Conservation (phyloP, 2,888 invertebrate genomes). For the Brenthis daphne region DNA sequence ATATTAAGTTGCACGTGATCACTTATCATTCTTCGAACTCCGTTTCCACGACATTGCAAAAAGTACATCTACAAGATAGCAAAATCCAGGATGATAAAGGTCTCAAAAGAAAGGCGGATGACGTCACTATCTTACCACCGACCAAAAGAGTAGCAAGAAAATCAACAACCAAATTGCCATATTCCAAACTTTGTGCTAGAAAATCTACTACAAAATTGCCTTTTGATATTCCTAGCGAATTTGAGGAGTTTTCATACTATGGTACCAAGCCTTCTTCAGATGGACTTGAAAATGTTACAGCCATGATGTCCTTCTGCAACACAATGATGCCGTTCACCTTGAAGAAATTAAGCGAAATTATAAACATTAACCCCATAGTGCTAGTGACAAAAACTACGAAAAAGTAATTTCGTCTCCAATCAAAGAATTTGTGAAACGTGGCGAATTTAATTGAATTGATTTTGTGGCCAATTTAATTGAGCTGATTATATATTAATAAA, state of each 20-base stretch:
- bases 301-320: conserved; percentile 80
- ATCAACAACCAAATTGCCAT: conserved; percentile 75
- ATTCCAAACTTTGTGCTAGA: conserved; percentile 44
- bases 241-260: conserved; percentile 73
- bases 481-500: not conserved
- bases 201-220: conserved; percentile 68
- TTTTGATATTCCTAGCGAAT: conserved; percentile 45
- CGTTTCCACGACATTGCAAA: conserved; percentile 43
- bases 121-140: conserved; percentile 13
- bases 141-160: conserved; percentile 62
- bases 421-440: not conserved
- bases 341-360: conserved; percentile 58
- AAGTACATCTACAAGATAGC: not conserved
- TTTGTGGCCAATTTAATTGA: not conserved
- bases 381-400: not conserved
- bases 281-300: conserved; percentile 67
- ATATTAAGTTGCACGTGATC: conserved; percentile 53
- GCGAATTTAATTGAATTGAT: too few relatives aligned
- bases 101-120: conserved; percentile 22
- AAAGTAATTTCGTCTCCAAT: not conserved
- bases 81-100: conserved; percentile 34
- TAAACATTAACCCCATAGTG: conserved; percentile 31
- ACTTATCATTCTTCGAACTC: conserved; percentile 46
- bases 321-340: conserved; percentile 70
- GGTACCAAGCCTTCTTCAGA: conserved; percentile 64